Evolutionary conservation across 2,888 invertebrate species (phyloP).

Genomic region (Clitarchus hookeri): DNA sequence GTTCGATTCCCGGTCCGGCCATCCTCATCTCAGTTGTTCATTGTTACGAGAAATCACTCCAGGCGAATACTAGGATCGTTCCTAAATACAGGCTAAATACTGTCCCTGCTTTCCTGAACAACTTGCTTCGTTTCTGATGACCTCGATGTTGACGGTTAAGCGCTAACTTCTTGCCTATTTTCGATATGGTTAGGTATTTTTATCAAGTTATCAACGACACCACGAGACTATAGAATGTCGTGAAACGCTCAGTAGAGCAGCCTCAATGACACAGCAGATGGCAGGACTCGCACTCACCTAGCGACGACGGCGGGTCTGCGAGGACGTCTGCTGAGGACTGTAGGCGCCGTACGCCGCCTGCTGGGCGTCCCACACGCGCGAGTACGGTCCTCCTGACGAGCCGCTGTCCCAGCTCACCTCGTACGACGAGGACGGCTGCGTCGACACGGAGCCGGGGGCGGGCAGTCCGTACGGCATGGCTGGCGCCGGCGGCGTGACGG

Average conservation of each 20-base stretch:
- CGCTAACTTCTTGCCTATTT: no score
- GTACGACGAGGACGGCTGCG: slow-evolving; percentile 60
- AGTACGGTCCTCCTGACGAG: slow-evolving; percentile 66
- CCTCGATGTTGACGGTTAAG: no score
- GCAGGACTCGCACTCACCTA: neutral
- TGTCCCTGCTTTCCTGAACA: no score
- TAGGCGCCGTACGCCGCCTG: slow-evolving; percentile 50
- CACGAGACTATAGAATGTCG: neutral
- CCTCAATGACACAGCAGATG: no score
- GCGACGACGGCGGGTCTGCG: neutral
- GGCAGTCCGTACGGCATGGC: slow-evolving; percentile 32
- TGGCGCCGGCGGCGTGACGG: slow-evolving; percentile 33
- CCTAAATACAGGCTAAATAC: no score
- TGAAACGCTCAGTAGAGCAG: neutral
- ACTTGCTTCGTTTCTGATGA: no score
- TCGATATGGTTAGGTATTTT: neutral
- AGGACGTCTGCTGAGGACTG: neutral
- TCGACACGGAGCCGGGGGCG: slow-evolving; percentile 36
- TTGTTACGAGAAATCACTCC: no score
- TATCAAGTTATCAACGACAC: no score
- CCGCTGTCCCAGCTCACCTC: slow-evolving; percentile 72
- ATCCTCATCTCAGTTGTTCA: no score
- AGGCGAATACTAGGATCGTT: no score
- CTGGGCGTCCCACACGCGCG: slow-evolving; percentile 67
- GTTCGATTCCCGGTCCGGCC: no score